These are phyloP conservation scores for Emydocephalus ijimae DNA, from an alignment of 2,113 vertebrate species.

Conservation along the genomic window DNA sequence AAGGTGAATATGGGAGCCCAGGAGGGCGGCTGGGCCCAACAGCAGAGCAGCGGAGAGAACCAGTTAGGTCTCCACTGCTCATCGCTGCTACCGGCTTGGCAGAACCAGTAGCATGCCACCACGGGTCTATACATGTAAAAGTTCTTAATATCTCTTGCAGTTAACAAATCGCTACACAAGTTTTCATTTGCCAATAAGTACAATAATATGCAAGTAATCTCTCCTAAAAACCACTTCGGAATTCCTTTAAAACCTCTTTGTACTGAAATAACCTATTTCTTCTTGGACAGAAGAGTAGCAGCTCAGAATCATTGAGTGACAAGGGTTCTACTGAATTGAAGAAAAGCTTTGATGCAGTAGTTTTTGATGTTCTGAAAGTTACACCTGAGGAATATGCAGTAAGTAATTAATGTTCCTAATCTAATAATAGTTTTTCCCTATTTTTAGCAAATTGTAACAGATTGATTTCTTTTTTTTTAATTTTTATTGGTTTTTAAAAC, in stretches of 20 bases:
- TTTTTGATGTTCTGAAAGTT: constrained; percentile 95
- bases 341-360: constrained; percentile 98
- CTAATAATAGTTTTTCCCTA: rapidly evolving
- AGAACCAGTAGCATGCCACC: no score
- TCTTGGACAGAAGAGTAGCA: constrained; percentile 88
- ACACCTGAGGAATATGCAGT: constrained; percentile 98
- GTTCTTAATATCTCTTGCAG: background rate
- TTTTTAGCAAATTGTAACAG: background rate
- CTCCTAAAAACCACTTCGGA: background rate
- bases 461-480: background rate
- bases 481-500: no score
- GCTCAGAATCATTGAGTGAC: constrained; percentile 95
- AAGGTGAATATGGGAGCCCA: no score
- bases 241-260: background rate
- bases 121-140: background rate
- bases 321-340: constrained; percentile 89
- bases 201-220: background rate
- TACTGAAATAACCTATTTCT: background rate
- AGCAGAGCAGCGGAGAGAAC: no score
- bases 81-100: no score
- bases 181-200: background rate
- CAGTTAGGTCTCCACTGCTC: no score
- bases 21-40: no score
- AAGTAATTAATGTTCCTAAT: constrained; percentile 58
- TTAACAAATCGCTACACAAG: background rate